Percentiles rank a stretch among this genome's conserved stretches.
Conservation (phyloP, 2,888 invertebrate species). For the Ormyrus nitidulus region DNA sequence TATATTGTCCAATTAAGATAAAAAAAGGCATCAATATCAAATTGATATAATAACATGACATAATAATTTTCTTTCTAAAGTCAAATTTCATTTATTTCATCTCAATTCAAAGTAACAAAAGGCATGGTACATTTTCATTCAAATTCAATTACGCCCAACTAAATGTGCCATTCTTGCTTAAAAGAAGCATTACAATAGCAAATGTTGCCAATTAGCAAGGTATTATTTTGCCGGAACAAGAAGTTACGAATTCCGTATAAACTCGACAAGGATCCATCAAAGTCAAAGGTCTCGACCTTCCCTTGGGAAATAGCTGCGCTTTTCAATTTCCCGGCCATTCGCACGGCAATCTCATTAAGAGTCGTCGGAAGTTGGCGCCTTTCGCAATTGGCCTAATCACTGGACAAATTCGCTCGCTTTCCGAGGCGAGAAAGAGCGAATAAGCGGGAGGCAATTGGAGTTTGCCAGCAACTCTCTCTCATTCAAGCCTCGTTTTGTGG, state of each 20-base stretch:
- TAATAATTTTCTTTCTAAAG: too few relatives aligned
- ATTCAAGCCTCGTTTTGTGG: slow-evolving; percentile 63
- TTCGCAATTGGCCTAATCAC: slow-evolving; percentile 66
- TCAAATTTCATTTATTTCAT: too few relatives aligned
- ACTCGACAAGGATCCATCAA: slow-evolving; percentile 17
- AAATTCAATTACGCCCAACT: too few relatives aligned
- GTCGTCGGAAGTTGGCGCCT: slow-evolving; percentile 35
- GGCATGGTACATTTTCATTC: too few relatives aligned
- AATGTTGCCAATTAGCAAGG: too few relatives aligned
- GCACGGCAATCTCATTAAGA: slow-evolving; percentile 52
- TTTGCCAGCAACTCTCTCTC: slow-evolving; percentile 51
- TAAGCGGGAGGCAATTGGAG: slow-evolving; percentile 47
- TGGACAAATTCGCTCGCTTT: slow-evolving; percentile 64
- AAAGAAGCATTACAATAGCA: too few relatives aligned
- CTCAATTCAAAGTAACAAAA: too few relatives aligned
- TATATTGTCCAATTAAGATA: too few relatives aligned
- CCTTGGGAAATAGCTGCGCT: background rate
- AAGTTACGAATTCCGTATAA: background rate
- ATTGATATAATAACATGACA: too few relatives aligned
- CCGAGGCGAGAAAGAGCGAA: slow-evolving; percentile 7
- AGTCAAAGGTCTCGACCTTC: background rate
- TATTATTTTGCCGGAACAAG: background rate
- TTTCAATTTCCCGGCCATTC: slow-evolving; percentile 42
- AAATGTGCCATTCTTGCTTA: too few relatives aligned
- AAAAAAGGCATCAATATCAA: too few relatives aligned